Evolutionary conservation across 1,140 invertebrate species (phyloP).

Genomic region (Diorhabda carinulata): DNA sequence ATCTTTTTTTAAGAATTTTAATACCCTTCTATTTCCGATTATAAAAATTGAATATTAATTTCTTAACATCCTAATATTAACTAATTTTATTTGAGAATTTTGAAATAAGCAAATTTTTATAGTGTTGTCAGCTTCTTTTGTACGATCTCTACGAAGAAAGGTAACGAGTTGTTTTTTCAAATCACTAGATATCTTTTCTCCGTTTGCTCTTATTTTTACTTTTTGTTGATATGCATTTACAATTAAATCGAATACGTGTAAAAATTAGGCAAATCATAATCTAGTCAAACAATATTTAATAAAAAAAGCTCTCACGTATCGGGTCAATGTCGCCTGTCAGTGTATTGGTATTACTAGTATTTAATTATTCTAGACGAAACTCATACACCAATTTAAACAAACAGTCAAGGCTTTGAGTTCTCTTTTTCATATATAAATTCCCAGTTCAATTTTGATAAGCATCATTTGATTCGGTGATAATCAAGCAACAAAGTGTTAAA

Average conservation of each 20-base stretch:
- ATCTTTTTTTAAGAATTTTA: too few relatives aligned
- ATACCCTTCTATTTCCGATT: too few relatives aligned
- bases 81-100: too few relatives aligned
- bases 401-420: neutral
- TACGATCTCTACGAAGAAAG: too few relatives aligned
- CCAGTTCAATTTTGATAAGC: slow-evolving; percentile 23
- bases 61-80: too few relatives aligned
- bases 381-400: neutral
- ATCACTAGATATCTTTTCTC: too few relatives aligned
- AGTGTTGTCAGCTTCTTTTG: too few relatives aligned
- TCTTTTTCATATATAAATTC: slow-evolving; percentile 30
- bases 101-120: too few relatives aligned
- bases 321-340: slow-evolving; percentile 22
- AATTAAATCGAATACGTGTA: neutral
- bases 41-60: too few relatives aligned
- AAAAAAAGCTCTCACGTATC: slow-evolving; percentile 4
- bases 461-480: slow-evolving; percentile 31
- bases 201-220: too few relatives aligned
- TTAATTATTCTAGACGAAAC: neutral
- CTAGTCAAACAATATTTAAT: neutral
- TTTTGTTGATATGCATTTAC: too few relatives aligned
- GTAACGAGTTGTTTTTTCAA: too few relatives aligned
- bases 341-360: neutral
- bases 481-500: slow-evolving; percentile 9
- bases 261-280: neutral